Conservation (phyloP, 2,113 vertebrate species). For the Amazona vittata region DNA sequence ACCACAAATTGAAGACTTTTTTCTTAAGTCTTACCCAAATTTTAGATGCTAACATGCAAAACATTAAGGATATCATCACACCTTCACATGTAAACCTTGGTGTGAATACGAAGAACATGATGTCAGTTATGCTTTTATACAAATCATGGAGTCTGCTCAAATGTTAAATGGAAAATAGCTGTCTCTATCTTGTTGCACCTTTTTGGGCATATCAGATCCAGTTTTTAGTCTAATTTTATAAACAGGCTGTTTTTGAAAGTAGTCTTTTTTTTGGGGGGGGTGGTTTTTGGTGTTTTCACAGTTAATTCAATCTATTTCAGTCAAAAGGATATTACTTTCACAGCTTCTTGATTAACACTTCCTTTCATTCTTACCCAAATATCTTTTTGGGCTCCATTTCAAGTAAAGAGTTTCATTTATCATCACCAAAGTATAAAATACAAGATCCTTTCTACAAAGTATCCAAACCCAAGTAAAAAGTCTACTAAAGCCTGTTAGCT, state of each 20-base stretch:
- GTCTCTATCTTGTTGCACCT: neutral
- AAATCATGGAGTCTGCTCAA: neutral
- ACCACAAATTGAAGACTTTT: neutral
- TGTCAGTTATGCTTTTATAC: neutral
- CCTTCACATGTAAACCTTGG: neutral
- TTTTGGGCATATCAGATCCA: neutral
- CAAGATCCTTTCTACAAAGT: neutral
- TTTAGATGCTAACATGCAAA: neutral
- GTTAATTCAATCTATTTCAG: neutral
- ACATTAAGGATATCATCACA: neutral
- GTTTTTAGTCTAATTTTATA: neutral
- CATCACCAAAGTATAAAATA: neutral
- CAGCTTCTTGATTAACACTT: neutral
- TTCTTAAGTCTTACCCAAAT: neutral
- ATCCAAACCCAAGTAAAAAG: neutral
- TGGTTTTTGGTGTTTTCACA: neutral
- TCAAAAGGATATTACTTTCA: neutral
- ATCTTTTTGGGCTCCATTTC: neutral
- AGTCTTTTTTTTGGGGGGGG: neutral
- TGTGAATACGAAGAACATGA: neutral
- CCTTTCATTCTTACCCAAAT: neutral
- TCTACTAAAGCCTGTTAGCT: neutral
- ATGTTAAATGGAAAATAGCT: neutral
- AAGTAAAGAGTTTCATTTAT: neutral
- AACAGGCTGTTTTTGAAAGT: neutral